Percentiles rank a stretch among this genome's conserved stretches.
phyloP scores from a whole-genome alignment of 1,140 invertebrate genomes.

The Leptonema lineaticorne region DNA sequence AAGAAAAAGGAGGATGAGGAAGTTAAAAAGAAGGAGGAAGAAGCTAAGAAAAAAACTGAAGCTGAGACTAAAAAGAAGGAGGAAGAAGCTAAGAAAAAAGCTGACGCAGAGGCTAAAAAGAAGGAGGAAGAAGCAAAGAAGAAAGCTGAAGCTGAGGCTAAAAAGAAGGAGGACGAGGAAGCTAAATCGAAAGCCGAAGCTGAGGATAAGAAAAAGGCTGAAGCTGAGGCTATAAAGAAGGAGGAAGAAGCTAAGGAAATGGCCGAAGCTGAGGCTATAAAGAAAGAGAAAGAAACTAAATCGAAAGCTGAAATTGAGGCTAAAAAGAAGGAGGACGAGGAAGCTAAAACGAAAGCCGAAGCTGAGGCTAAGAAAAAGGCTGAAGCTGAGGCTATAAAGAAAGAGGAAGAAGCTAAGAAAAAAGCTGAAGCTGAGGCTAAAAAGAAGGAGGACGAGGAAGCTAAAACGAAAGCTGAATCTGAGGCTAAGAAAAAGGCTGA shows the following conservation, averaged over 20 bases:
- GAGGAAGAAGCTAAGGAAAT: conserved; percentile 6
- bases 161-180: conserved; percentile 7
- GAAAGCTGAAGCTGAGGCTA: conserved; percentile 6
- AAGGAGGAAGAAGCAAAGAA: conserved; percentile 32
- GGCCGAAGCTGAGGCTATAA: neutral
- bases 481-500: conserved; percentile 6
- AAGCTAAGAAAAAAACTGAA: conserved; percentile 29
- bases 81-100: neutral
- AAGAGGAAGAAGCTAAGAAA: conserved; percentile 24
- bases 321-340: conserved; percentile 5
- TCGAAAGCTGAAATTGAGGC: neutral
- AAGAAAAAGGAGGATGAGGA: conserved; percentile 21
- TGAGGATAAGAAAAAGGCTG: conserved; percentile 1
- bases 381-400: conserved; percentile 40
- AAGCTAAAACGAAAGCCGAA: conserved; percentile 42
- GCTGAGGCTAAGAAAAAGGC: conserved; percentile 21
- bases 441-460: conserved; percentile 29
- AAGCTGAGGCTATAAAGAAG: conserved; percentile 25
- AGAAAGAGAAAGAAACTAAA: conserved; percentile 12
- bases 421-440: conserved; percentile 33
- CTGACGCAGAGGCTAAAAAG: conserved; percentile 37
- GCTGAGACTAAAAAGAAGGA: neutral
- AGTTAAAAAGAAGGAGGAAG: conserved; percentile 17
- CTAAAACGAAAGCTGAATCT: conserved; percentile 1
- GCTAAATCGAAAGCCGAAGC: neutral